Conservation (phyloP, 2,888 invertebrate species). For the Philopedon plagiatum region DNA sequence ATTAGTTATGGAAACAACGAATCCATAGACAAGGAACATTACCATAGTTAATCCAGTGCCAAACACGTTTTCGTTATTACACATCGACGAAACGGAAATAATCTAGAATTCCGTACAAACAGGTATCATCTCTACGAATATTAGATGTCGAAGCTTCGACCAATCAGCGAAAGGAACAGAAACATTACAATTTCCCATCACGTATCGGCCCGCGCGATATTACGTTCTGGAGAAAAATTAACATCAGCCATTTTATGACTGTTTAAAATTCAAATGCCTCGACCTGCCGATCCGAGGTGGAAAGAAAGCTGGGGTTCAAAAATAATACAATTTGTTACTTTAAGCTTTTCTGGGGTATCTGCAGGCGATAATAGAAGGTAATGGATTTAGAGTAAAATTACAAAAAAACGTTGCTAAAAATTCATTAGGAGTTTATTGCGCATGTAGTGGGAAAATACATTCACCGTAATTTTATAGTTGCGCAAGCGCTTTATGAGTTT, state of each 20-base stretch:
- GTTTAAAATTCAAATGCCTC: constrained; percentile 58
- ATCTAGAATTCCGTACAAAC: constrained; percentile 23
- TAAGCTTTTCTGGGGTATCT: background rate
- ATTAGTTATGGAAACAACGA: too few relatives aligned
- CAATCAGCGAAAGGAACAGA: constrained; percentile 31
- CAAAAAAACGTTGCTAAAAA: background rate
- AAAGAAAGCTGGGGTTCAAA: constrained; percentile 37
- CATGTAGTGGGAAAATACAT: too few relatives aligned
- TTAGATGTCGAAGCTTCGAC: constrained; percentile 35
- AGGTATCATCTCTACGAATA: constrained; percentile 44
- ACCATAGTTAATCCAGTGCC: background rate
- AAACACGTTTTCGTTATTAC: background rate
- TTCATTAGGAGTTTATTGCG: background rate
- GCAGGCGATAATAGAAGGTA: constrained; percentile 4
- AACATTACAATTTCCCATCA: constrained; percentile 41
- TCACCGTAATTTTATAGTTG: too few relatives aligned
- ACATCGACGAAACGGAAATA: background rate
- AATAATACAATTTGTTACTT: constrained; percentile 48
- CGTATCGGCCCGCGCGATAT: constrained; percentile 60
- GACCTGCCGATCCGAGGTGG: constrained; percentile 38
- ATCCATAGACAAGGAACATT: background rate
- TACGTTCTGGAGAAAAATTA: constrained; percentile 68
- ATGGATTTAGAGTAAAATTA: background rate
- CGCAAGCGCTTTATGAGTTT: too few relatives aligned
- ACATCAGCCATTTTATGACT: constrained; percentile 69